Base-by-base conservation (phyloP, 1,140 invertebrate genomes). In the Drosophila prosaltans region DNA sequence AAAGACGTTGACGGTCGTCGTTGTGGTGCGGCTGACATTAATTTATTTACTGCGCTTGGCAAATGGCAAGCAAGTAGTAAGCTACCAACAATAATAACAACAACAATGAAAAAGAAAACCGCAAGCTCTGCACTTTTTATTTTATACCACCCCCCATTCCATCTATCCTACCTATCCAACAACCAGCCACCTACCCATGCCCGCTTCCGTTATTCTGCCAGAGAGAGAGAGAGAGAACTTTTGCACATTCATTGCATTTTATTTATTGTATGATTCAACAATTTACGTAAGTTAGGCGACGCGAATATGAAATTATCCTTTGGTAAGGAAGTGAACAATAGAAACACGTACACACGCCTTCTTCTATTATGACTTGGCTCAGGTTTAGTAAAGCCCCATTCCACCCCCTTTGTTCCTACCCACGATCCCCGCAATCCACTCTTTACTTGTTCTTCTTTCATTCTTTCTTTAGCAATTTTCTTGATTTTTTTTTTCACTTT, bases 261-360 rank as follows among this genome's bases (percentile, higher is more conserved):
- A 85, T 85, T 85, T 85, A 85, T 85, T 65, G 69, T 78, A 85
- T 78, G 69, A 80, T 85, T 81, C 75, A 78, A 81, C 71, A 80
- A 78, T 85, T 85, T 80, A 85, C 70, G 62, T 78, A 75, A 76
- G 81, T 74, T 85, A 75, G 70, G 71, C 81, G 65, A 80, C 63
- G 74, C 74, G 81, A 78, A 78, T 81, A 75, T 75, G 75, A 85
- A 81, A 85, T 85, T 78, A 72, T 78, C 74, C 74, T 70, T 77
- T 85, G 74, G 59, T 78, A 54, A 65, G 68, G 40, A 67, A 74
- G 68, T 70, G 72, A 69, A 79, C 76, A 81, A 81, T 78, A 79
- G 70, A 72, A 75, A 77, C 69, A 82, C 69, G 73, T 77, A 73
- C 62, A 83, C 63, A 67, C 72, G 64, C 57, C 57, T 59, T 4